A percentile compares a stretch with the other conserved stretches of the same genome.
These are phyloP conservation scores for Allophyes oxyacanthae DNA, from an alignment of 2,888 invertebrate genomes.

Conservation along the genomic window DNA sequence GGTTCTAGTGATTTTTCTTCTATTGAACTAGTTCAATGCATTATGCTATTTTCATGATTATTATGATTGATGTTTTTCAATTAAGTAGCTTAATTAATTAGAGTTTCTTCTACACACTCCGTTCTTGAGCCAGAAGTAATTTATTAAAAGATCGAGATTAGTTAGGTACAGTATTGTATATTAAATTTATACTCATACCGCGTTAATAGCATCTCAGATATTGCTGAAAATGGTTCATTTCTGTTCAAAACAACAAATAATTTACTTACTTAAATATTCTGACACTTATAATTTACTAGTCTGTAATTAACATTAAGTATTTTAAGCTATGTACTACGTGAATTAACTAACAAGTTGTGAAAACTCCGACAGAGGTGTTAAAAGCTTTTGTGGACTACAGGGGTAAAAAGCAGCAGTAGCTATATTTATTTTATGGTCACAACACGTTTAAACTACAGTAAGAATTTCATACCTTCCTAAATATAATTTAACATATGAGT, in stretches of 20 bases:
- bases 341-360: conserved; percentile 35
- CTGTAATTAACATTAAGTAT: conserved; percentile 20
- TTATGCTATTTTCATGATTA: too few relatives aligned
- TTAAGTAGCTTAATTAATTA: too few relatives aligned
- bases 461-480: conserved; percentile 8
- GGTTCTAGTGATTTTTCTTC: conserved; percentile 2
- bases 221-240: too few relatives aligned
- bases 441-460: conserved; percentile 4
- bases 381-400: conserved; percentile 45
- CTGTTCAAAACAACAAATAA: neutral
- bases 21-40: neutral
- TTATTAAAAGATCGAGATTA: too few relatives aligned
- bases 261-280: conserved; percentile 3
- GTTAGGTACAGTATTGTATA: too few relatives aligned
- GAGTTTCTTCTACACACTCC: too few relatives aligned
- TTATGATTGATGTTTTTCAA: too few relatives aligned
- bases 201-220: too few relatives aligned
- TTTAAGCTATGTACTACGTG: conserved; percentile 21
- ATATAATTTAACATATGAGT: conserved; percentile 12
- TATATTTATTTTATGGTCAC: conserved; percentile 26
- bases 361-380: conserved; percentile 37
- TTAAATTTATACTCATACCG: too few relatives aligned
- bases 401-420: conserved; percentile 21
- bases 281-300: too few relatives aligned
- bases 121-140: too few relatives aligned